Evolutionary conservation across 2,797 vertebrate genomes (phyloP).

Genomic region (Hippocampus kuda): DNA sequence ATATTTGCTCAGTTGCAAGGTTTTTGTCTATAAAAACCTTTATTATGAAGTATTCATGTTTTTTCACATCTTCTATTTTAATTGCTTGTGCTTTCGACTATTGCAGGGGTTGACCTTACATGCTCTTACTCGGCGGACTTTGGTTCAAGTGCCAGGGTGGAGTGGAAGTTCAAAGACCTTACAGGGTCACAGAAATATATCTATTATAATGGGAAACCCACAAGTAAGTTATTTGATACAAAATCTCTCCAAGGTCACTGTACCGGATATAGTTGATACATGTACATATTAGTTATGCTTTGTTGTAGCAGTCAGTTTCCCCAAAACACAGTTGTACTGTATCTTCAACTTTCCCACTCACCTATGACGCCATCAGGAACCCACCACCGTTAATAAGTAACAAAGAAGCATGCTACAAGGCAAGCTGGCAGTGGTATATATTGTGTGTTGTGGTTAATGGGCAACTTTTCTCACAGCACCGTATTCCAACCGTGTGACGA

Average conservation of each 20-base stretch:
- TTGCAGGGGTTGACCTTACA: constrained; percentile 60
- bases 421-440: neutral
- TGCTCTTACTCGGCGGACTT: constrained; percentile 60
- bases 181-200: constrained; percentile 59
- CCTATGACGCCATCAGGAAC: neutral
- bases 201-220: constrained; percentile 55
- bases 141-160: constrained; percentile 54
- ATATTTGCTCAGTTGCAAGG: neutral
- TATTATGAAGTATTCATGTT: neutral
- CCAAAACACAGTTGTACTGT: neutral
- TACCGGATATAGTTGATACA: neutral
- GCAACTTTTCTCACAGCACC: constrained; percentile 46
- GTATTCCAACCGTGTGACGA: constrained; percentile 53
- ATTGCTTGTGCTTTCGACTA: neutral
- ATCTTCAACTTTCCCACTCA: neutral
- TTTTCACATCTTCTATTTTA: neutral
- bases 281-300: neutral
- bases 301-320: neutral
- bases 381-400: neutral
- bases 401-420: neutral
- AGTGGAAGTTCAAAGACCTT: constrained; percentile 75
- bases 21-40: neutral
- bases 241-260: neutral
- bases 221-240: constrained; percentile 52
- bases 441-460: neutral